Evolutionary conservation across 1,140 invertebrate genomes (phyloP).

Genomic region (Panagrolaimus sp.): DNA sequence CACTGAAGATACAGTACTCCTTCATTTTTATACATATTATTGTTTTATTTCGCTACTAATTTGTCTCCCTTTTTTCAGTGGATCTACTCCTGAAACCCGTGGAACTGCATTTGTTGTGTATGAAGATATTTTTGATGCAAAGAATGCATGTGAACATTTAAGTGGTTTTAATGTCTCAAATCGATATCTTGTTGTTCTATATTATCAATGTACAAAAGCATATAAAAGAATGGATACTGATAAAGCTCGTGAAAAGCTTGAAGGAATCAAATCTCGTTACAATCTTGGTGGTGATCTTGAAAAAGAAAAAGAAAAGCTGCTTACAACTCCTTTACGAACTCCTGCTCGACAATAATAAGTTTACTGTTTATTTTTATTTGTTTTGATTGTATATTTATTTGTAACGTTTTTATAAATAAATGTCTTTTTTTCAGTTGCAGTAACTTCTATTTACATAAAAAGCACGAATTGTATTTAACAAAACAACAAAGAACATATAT

Average conservation of each 20-base stretch:
- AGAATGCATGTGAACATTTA: constrained; percentile 97
- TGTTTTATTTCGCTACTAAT: too few species aligned
- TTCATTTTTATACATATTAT: too few species aligned
- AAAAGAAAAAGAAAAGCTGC: constrained; percentile 55
- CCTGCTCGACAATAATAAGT: constrained; percentile 22
- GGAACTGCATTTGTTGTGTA: constrained; percentile 98
- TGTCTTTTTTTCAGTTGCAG: constrained; percentile 40
- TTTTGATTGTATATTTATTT: constrained; percentile 8
- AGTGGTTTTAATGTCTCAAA: constrained; percentile 99
- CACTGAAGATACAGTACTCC: too few species aligned
- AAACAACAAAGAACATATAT: constrained; percentile 69
- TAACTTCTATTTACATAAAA: constrained; percentile 58
- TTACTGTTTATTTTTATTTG: not conserved
- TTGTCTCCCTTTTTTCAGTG: constrained; percentile 65
- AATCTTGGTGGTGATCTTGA: constrained; percentile 63
- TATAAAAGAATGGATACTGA: constrained; percentile 93
- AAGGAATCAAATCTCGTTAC: constrained; percentile 92
- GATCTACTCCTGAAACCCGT: constrained; percentile 91
- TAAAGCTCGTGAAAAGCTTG: constrained; percentile 91
- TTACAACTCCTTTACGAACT: constrained; percentile 19
- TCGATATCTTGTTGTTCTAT: constrained; percentile 86
- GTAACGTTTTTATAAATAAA: not conserved
- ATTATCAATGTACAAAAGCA: constrained; percentile 74
- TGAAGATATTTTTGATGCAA: constrained; percentile 99
- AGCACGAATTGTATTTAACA: constrained; percentile 66